Percentiles rank a stretch among this genome's conserved stretches.
Evolutionary conservation across 2,888 invertebrate species (phyloP).

Genomic region (Emesis castigata): DNA sequence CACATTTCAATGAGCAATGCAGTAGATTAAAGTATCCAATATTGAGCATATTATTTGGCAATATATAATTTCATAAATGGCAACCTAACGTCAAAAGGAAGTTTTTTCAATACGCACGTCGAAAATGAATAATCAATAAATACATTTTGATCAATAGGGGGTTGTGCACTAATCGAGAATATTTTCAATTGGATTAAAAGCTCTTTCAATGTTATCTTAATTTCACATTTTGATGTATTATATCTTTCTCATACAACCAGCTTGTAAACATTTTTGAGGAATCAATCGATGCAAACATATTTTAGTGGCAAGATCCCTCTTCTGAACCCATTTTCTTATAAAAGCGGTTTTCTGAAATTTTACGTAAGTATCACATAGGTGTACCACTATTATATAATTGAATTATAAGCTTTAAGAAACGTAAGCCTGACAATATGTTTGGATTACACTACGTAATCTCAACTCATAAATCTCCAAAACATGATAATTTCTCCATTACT

Average conservation of each 20-base stretch:
- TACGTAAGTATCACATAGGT: too few species aligned
- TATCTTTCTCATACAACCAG: too few species aligned
- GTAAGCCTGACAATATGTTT: background rate
- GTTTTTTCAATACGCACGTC: background rate
- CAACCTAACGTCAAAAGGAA: conserved; percentile 20
- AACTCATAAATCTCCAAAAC: background rate
- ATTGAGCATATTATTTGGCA: conserved; percentile 83
- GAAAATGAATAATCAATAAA: background rate
- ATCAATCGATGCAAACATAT: too few species aligned
- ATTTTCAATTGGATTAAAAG: background rate
- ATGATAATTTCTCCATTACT: background rate
- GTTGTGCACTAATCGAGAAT: background rate
- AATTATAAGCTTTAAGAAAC: too few species aligned
- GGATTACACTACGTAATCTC: background rate
- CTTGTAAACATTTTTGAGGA: too few species aligned
- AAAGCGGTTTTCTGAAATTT: too few species aligned
- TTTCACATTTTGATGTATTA: background rate
- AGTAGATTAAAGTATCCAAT: conserved; percentile 72
- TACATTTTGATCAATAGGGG: background rate
- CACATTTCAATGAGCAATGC: conserved; percentile 77
- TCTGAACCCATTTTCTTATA: too few species aligned
- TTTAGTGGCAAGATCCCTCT: too few species aligned
- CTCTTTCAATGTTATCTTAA: too few species aligned
- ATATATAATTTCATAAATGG: conserved; percentile 54
- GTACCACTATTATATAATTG: too few species aligned